phyloP scores from a whole-genome alignment of 2,888 invertebrate species.

The Cosmorhoe ocellata region DNA sequence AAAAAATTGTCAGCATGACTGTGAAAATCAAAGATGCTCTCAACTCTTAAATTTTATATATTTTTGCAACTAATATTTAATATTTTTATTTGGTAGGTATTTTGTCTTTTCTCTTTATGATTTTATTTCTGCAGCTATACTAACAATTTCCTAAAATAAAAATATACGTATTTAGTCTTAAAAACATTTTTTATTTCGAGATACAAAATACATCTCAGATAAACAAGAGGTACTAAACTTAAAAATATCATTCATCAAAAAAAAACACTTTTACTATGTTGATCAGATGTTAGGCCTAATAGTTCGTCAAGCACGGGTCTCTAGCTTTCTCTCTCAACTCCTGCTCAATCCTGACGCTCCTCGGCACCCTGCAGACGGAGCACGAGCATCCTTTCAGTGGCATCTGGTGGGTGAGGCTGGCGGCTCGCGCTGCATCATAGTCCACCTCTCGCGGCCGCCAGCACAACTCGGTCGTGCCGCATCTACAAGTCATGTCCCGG shows the following conservation, averaged over 20 bases:
- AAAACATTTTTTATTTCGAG: too few relatives aligned
- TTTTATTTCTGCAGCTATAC: too few relatives aligned
- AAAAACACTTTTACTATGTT: too few relatives aligned
- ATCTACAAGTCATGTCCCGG: constrained; percentile 66
- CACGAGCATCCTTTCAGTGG: constrained; percentile 49
- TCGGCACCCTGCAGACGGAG: constrained; percentile 46
- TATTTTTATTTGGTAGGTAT: not conserved
- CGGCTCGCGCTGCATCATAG: constrained; percentile 59
- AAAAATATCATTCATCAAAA: too few relatives aligned
- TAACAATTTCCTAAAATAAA: too few relatives aligned
- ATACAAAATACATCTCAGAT: too few relatives aligned
- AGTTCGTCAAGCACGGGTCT: constrained; percentile 32
- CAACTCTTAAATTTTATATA: not conserved
- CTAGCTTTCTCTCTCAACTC: constrained; percentile 41
- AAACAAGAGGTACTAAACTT: too few relatives aligned
- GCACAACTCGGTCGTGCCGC: constrained; percentile 59
- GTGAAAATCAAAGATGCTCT: constrained; percentile 43
- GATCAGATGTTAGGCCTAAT: not conserved
- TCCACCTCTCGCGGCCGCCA: constrained; percentile 65
- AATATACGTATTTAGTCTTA: too few relatives aligned
- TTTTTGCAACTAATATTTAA: not conserved
- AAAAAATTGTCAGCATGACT: constrained; percentile 39
- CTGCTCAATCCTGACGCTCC: constrained; percentile 58
- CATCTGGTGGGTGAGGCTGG: constrained; percentile 59
- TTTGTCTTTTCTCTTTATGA: not conserved